Conservation (phyloP, 2,113 vertebrate species). For the Carassius gibelio region DNA sequence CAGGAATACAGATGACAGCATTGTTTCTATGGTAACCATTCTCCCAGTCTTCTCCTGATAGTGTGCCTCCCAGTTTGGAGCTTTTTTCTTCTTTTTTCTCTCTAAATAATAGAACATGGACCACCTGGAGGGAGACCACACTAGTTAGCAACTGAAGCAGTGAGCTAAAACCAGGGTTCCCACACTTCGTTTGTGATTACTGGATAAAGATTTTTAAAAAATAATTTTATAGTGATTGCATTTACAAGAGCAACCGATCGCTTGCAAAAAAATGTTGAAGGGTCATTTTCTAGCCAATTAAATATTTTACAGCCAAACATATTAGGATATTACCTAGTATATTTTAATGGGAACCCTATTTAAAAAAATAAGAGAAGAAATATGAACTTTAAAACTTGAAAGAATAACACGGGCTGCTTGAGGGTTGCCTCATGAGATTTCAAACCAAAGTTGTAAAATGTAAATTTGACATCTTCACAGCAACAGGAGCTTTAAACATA, state of each 20-base stretch:
- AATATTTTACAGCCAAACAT: not conserved
- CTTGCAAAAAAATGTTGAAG: not conserved
- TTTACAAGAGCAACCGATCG: not conserved
- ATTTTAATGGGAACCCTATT: not conserved
- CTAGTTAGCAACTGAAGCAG: slow-evolving; percentile 8
- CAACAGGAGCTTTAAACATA: not conserved
- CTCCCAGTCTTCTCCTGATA: slow-evolving; percentile 35
- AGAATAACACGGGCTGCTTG: not conserved
- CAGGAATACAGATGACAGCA: slow-evolving; percentile 62
- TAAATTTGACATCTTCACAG: not conserved
- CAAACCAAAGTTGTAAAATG: not conserved
- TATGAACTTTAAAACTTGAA: not conserved
- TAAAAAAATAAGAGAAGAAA: not conserved
- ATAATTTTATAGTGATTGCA: not conserved
- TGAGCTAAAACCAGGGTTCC: not conserved
- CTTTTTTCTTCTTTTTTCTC: not conserved
- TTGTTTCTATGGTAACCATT: slow-evolving; percentile 77
- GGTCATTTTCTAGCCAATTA: not conserved
- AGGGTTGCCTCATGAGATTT: not conserved
- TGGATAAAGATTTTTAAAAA: not conserved
- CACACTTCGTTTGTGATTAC: not conserved
- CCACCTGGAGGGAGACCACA: slow-evolving; percentile 9
- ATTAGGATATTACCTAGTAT: not conserved
- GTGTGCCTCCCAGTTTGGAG: slow-evolving; percentile 18
- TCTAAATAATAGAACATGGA: slow-evolving; percentile 7